Percentiles rank a stretch among this genome's conserved stretches.
These are phyloP conservation scores for Piezodorus guildinii DNA, from an alignment of 1,140 invertebrate species.

Conservation along the genomic window DNA sequence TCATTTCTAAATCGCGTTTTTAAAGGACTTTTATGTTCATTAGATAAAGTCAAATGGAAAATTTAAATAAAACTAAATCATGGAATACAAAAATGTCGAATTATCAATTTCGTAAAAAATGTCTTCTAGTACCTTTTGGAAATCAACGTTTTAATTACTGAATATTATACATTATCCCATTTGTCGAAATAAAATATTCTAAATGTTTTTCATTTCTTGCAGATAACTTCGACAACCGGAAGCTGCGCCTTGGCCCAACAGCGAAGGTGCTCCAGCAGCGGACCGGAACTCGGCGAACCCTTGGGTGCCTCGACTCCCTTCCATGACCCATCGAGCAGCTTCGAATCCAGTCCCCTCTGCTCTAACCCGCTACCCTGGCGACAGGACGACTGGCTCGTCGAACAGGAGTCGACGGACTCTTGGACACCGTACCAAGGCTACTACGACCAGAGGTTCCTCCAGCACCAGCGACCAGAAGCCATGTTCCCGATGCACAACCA, in stretches of 20 bases:
- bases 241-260: conserved; percentile 42
- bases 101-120: too few relatives aligned
- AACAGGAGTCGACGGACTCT: conserved; percentile 7
- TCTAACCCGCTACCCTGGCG: too few relatives aligned
- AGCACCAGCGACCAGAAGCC: neutral
- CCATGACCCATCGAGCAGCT: conserved; percentile 9
- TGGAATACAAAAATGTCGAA: too few relatives aligned
- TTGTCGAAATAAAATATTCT: too few relatives aligned
- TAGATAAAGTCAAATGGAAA: too few relatives aligned
- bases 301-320: conserved; percentile 16
- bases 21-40: too few relatives aligned
- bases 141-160: too few relatives aligned
- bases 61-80: too few relatives aligned
- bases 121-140: too few relatives aligned
- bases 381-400: conserved; percentile 15
- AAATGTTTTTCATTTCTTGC: conserved; percentile 14
- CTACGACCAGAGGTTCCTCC: neutral
- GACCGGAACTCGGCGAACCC: conserved; percentile 6
- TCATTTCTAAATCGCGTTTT: too few relatives aligned
- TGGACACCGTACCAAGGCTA: conserved; percentile 5
- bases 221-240: conserved; percentile 53
- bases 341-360: neutral
- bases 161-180: too few relatives aligned
- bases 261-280: conserved; percentile 11
- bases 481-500: conserved; percentile 8